phyloP scores from a whole-genome alignment of 2,797 vertebrate species.

The Molossus molossus region DNA sequence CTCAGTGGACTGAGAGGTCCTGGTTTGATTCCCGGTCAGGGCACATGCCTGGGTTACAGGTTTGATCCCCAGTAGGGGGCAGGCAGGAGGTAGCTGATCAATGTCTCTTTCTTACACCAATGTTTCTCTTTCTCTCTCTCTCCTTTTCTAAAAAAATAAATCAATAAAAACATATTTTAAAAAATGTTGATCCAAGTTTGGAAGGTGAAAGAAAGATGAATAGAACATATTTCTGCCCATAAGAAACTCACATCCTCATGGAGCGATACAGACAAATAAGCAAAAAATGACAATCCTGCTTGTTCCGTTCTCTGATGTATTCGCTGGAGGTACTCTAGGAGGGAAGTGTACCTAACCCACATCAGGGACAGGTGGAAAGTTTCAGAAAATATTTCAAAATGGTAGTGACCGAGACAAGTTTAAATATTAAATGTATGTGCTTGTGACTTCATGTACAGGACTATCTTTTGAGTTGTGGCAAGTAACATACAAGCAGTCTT shows the following conservation, averaged over 20 bases:
- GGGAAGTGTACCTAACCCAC: not conserved
- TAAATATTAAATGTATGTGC: not conserved
- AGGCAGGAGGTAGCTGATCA: no score
- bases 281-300: not conserved
- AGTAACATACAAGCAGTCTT: not conserved
- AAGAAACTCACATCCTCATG: not conserved
- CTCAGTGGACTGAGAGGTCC: no score
- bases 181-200: not conserved
- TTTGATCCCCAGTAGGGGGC: no score
- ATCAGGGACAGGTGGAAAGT: not conserved
- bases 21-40: no score
- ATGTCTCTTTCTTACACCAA: no score
- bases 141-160: no score
- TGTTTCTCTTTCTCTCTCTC: no score
- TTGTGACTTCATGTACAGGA: not conserved
- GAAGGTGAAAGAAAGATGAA: not conserved
- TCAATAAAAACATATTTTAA: no score
- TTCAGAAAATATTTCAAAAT: constrained; percentile 25
- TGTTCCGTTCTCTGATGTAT: not conserved
- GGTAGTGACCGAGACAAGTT: not conserved
- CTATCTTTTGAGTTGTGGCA: not conserved
- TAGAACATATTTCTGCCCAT: not conserved
- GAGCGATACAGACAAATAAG: not conserved
- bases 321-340: not conserved
- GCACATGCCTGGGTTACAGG: no score